Percentiles rank a stretch among this genome's conserved stretches.
Conservation (phyloP, 1,140 invertebrate genomes). For the Rhyacophila brunnea region DNA sequence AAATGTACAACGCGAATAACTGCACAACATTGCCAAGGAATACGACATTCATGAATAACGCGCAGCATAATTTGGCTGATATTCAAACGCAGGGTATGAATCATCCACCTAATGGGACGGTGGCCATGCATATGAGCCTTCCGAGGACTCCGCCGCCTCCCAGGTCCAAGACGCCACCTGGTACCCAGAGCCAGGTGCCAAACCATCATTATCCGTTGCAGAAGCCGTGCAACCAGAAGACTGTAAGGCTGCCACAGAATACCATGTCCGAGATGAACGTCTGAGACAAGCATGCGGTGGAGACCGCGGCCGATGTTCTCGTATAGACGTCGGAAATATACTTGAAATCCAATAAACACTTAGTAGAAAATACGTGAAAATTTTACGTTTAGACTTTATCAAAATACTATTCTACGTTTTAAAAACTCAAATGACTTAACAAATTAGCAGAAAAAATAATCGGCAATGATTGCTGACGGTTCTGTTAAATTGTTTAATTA, state of each 20-base stretch:
- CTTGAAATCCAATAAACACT: no score
- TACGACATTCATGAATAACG: slow-evolving; percentile 56
- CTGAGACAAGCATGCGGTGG: slow-evolving; percentile 65
- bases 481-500: no score
- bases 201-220: slow-evolving; percentile 21
- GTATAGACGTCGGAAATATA: slow-evolving; percentile 8
- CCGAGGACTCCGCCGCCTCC: slow-evolving; percentile 40
- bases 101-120: slow-evolving; percentile 39
- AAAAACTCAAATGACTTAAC: no score
- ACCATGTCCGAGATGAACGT: slow-evolving; percentile 81
- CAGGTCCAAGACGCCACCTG: slow-evolving; percentile 43
- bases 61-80: slow-evolving; percentile 55
- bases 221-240: slow-evolving; percentile 45
- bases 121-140: slow-evolving; percentile 40
- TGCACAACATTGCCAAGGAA: slow-evolving; percentile 62
- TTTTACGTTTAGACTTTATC: no score
- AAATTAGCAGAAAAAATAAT: no score
- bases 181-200: slow-evolving; percentile 40
- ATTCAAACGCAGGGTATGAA: slow-evolving; percentile 48
- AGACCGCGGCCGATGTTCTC: slow-evolving; percentile 39
- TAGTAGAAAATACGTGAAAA: no score
- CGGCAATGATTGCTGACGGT: no score
- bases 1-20: slow-evolving; percentile 52
- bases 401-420: no score
- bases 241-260: slow-evolving; percentile 68